These are phyloP conservation scores for Hymenochirus boettgeri DNA, from an alignment of 2,113 vertebrate genomes.

Conservation along the genomic window DNA sequence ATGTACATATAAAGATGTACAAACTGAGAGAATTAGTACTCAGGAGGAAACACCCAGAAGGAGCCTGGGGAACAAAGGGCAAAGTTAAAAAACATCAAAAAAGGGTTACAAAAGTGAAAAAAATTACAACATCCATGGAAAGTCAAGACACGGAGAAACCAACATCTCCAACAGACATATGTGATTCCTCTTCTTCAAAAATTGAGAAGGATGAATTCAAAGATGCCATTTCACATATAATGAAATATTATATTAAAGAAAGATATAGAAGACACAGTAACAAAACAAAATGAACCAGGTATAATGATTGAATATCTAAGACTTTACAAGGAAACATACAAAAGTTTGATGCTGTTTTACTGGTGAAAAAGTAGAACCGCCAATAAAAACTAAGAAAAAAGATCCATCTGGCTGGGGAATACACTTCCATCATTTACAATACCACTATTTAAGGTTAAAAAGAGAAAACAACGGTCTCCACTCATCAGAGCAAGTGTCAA, in stretches of 20 bases:
- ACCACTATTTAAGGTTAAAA: neutral
- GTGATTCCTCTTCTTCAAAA: neutral
- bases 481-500: too few species aligned
- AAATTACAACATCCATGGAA: neutral
- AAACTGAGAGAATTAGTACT: neutral
- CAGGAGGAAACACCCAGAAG: neutral
- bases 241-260: neutral
- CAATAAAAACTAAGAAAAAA: neutral
- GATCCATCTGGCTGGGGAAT: neutral
- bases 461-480: neutral
- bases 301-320: neutral
- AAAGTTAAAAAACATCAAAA: constrained; percentile 11
- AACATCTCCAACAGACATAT: neutral
- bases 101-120: constrained; percentile 13
- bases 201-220: neutral
- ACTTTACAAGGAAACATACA: too few species aligned
- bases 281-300: neutral
- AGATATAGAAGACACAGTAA: neutral
- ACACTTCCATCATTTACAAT: neutral
- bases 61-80: neutral
- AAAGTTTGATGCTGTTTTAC: too few species aligned
- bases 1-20: neutral
- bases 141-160: neutral
- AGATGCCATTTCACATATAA: neutral
- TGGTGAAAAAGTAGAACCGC: too few species aligned